These are phyloP conservation scores for Oreochromis aureus DNA, from an alignment of 2,113 vertebrate genomes.

Conservation along the genomic window DNA sequence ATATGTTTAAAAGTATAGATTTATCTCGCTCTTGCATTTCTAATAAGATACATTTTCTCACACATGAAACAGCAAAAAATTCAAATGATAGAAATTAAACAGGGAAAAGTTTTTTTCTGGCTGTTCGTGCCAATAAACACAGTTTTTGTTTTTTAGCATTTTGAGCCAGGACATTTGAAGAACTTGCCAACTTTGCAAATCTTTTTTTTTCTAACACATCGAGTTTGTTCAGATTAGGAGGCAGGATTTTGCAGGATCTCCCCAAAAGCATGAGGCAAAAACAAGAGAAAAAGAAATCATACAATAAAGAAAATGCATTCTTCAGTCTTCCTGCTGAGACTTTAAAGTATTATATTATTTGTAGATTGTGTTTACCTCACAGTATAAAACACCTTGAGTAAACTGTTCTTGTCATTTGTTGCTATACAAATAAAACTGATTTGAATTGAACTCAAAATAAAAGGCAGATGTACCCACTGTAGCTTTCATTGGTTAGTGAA, in stretches of 20 bases:
- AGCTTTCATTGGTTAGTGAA: neutral
- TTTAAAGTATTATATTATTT: neutral
- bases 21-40: neutral
- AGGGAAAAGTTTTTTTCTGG: neutral
- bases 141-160: neutral
- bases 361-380: neutral
- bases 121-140: neutral
- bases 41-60: neutral
- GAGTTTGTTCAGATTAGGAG: neutral
- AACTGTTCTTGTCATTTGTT: neutral
- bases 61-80: neutral
- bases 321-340: neutral
- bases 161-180: neutral
- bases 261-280: neutral
- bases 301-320: neutral
- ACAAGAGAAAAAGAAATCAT: neutral
- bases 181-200: fast-evolving
- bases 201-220: neutral
- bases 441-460: neutral
- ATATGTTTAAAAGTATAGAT: neutral
- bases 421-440: neutral
- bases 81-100: neutral
- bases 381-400: neutral
- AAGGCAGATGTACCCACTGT: neutral
- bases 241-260: neutral